Evolutionary conservation across 2,888 invertebrate genomes (phyloP).

Genomic region (Drosophila maculinotata): DNA sequence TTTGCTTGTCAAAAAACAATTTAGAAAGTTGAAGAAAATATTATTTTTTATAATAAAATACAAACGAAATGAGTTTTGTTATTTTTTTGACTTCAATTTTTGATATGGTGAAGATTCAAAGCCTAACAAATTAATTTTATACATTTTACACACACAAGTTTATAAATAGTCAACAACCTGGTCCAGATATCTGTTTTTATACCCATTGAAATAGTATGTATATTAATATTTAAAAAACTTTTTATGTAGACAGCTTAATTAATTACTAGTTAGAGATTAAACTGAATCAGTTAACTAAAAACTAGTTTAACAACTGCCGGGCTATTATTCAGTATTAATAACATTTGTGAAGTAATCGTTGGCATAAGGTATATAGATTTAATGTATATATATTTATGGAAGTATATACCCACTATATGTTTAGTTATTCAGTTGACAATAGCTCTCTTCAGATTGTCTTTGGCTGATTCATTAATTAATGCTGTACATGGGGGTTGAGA

Average conservation of each 20-base stretch:
- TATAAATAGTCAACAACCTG: not conserved
- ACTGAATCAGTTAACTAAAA: conserved; percentile 6
- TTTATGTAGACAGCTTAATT: conserved; percentile 14
- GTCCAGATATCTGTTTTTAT: not conserved
- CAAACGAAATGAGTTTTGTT: too few relatives aligned
- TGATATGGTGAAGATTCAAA: too few relatives aligned
- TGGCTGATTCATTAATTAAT: conserved; percentile 41
- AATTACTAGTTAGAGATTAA: conserved; percentile 9
- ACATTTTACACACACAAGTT: too few relatives aligned
- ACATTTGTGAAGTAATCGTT: conserved; percentile 12
- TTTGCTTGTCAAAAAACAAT: too few relatives aligned
- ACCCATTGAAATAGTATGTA: not conserved
- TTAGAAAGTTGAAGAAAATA: too few relatives aligned
- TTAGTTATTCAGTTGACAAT: conserved; percentile 21
- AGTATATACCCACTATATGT: conserved; percentile 18
- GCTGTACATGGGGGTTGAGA: conserved; percentile 31
- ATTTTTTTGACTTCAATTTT: too few relatives aligned
- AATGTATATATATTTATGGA: conserved; percentile 6
- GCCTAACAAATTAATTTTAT: too few relatives aligned
- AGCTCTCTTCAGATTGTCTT: conserved; percentile 8
- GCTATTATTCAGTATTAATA: conserved; percentile 15
- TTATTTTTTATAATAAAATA: too few relatives aligned
- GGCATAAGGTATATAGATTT: not conserved
- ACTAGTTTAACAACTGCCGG: conserved; percentile 33
- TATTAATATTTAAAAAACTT: conserved; percentile 2